Evolutionary conservation across 2,113 vertebrate genomes (phyloP), one percentile per base, ranked within the genome.

Genomic region (Spheniscus mendiculus): DNA sequence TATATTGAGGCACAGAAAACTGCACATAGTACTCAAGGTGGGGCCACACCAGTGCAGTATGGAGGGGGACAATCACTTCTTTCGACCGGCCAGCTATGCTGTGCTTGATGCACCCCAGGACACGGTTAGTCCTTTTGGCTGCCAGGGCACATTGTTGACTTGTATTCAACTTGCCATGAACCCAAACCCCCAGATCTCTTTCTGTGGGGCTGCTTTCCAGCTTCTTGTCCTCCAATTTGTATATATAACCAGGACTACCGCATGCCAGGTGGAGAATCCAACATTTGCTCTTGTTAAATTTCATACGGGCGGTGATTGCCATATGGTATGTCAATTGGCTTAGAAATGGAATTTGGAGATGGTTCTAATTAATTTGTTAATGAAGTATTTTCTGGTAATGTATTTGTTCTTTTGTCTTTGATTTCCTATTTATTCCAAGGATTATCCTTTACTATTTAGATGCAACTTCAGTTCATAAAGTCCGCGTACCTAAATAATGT

Each of bases 1-100:
- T 56, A 56, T 21, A 34, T 20, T 34, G 55, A 56, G 19, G 55
- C 30, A 12, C 55, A 34, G 19, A 56, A 56, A 56, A 56, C 30
- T 20, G 30, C 30, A 56, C 11, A 34, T 32, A 56, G 55, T 20
- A 20, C 55, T 56, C 55, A 0, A 77, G 17, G 32, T 19, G 5
- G 40, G 10, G 14, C 10, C 6, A 6, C 8, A 19, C 3, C 44
- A 50, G 12, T 15, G 19, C 6, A 27, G 21, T 9, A 29, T 10
- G 40, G 25, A 49, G 25, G 42, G 42, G 27, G 78, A 77, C 13
- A 22, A 8, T 34, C 15, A 7, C 18, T 11, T 27, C 17, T 11
- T 34, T 40, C 1, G 0, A 34, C 27, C 1, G 0, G 12, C 21
- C 18, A 34, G 18, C 23, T 10, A 34, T 27, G 5, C 23, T 42